Percentiles rank a stretch among this genome's conserved stretches.
Conservation (phyloP, 2,888 invertebrate genomes). For the Ochropleura plecta region DNA sequence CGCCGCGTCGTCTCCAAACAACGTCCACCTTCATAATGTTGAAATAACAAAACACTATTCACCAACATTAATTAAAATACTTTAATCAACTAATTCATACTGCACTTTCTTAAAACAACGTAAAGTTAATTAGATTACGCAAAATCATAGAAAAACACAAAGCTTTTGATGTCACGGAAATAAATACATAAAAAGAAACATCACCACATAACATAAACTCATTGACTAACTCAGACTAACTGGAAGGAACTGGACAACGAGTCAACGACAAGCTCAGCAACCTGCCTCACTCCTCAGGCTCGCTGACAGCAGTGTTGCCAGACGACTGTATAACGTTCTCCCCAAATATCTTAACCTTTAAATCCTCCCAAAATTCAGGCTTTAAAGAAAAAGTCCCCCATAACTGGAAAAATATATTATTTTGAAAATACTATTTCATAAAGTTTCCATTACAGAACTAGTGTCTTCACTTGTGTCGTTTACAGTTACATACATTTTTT, state of each 20-base stretch:
- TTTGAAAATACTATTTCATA: too few species aligned
- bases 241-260: too few species aligned
- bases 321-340: neutral
- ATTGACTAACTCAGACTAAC: constrained; percentile 59
- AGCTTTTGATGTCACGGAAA: constrained; percentile 75
- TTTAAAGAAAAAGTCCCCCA: too few species aligned
- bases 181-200: constrained; percentile 74
- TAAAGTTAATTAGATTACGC: constrained; percentile 65
- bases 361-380: too few species aligned
- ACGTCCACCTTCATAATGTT: constrained; percentile 86
- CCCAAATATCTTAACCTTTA: too few species aligned
- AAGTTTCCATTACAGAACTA: too few species aligned
- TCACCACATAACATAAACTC: constrained; percentile 71
- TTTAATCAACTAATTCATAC: constrained; percentile 67
- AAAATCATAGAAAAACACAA: constrained; percentile 77
- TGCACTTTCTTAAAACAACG: constrained; percentile 70
- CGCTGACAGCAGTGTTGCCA: constrained; percentile 1
- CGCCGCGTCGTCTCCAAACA: constrained; percentile 84
- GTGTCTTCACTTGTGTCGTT: too few species aligned
- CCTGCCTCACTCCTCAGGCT: constrained; percentile 69
- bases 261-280: too few species aligned
- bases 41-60: constrained; percentile 80
- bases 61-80: constrained; percentile 67
- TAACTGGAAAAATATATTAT: too few species aligned
- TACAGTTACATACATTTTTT: too few species aligned